phyloP scores from a whole-genome alignment of 1,140 invertebrate species.

The Drosophila sp. region DNA sequence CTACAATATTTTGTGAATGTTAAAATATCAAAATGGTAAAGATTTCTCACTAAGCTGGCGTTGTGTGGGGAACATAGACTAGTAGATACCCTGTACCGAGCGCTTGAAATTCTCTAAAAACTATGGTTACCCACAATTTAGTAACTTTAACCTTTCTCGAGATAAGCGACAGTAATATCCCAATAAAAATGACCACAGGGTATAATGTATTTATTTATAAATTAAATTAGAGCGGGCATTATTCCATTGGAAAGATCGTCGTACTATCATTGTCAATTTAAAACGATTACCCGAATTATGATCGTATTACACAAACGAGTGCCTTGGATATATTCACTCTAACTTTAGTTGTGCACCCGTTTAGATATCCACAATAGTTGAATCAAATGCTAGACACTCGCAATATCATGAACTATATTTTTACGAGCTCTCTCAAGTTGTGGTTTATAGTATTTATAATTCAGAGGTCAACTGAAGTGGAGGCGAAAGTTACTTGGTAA shows the following conservation, averaged over 20 bases:
- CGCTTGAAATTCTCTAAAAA: too few species aligned
- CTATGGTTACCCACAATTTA: too few species aligned
- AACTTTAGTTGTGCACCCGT: neutral
- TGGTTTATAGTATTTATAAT: neutral
- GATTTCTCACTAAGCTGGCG: neutral
- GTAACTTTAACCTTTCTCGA: too few species aligned
- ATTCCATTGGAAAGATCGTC: too few species aligned
- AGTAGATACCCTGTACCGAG: neutral
- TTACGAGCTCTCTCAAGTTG: conserved; percentile 7
- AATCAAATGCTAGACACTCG: neutral
- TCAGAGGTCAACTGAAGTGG: neutral
- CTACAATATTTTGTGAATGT: conserved; percentile 26
- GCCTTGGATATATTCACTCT: conserved; percentile 1
- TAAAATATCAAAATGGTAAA: neutral
- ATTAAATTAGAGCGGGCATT: too few species aligned
- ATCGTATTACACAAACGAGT: neutral
- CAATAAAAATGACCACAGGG: too few species aligned
- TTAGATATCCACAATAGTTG: neutral
- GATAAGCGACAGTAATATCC: too few species aligned
- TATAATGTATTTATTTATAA: too few species aligned
- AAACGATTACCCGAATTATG: neutral
- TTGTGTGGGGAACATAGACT: neutral
- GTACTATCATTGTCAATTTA: conserved; percentile 5
- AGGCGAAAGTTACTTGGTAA: conserved; percentile 11
- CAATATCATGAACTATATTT: neutral